Base-by-base conservation (phyloP, 2,797 vertebrate species). In the Tiaroga cobitis region DNA sequence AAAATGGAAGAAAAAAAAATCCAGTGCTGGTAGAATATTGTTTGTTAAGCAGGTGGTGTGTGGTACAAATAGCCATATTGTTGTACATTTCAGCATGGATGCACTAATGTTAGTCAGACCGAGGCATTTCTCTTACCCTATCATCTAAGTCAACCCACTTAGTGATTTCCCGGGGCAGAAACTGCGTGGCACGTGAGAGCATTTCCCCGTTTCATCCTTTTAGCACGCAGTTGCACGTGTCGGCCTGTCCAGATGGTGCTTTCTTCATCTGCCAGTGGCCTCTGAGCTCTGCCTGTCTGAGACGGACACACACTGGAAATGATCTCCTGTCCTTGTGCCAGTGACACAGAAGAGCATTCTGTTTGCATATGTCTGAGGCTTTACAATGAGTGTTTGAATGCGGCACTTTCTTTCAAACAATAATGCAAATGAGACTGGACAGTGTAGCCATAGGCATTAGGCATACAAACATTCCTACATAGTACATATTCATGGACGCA, bases 181-280 rank as follows among this genome's bases (percentile, higher is more conserved):
- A 89, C 79, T 76, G 86, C 86, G 86, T 41, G 19, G 78, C 89
- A 88, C 34, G 49, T 87, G 88, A 89, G 84, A 75, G 81, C 81
- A 85, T 92, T 84, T 75, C 61, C 85, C 73, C 39, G 34, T 77
- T 81, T 91, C 83, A 90, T 91, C 90, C 84, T 86, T 85, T 89
- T 86, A 89, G 84, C 88, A 81, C 85, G 19, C 5, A 26, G 24
- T 84, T 85, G 83, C 92, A 92, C 81, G 83, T 93, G 92, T 87
- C 51, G 41, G 68, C 77, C 68, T 72, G 32, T 86, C 82, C 92
- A 94, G 92, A 93, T 93, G 93, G 92, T 89, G 90, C 82, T 61
- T 82, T 54, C n/a, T 87, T 89, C 70, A 81, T 87, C 85, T 86
- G 90, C 90, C 87, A 34, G 76, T 81, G 87, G 88, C 2, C 59